Evolutionary conservation across 53 echinoderm and acorn worm genomes (phyloP), one percentile per base, ranked within the genome.

Genomic region (Temnopleurus reevesii): DNA sequence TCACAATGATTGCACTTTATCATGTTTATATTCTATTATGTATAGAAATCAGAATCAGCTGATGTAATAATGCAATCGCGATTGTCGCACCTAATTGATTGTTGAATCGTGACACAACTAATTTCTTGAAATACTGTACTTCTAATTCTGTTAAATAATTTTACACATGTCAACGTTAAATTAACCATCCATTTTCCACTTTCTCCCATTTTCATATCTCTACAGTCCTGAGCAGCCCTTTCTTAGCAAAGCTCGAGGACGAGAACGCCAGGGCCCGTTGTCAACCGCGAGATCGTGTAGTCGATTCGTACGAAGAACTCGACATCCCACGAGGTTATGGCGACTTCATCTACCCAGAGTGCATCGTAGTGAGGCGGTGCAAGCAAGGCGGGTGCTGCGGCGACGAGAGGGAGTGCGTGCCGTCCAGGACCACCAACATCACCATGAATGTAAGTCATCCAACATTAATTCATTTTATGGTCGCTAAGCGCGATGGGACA

Each of bases 381-480:
- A 91, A 93, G 71, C 90, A 95, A 53, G 95, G 95, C 34, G 97
- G 97, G 5, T 97, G 97, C 85, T 97, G 97, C 46, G 89, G 91
- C 55, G 97, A 95, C 59, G 90, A 92, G 59, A 77, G 94, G 82
- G 97, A 97, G 64, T 97, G 97, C 89, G 82, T 53, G 29, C 65
- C 95, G 6, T 86, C 77, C 13, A 61, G 83, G 28, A 89, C 83
- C 26, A 90, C 79, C 34, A 87, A 92, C 77, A 89, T 95, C 31
- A 90, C 93, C 0, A 89, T 93, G 89, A 71, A 86, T 76, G 96
- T 96, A 81, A 94, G 92, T 82, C 57, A 15, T 41, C 34, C 17
- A 63, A 4, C 63, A 0, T n/a, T n/a, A n/a, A n/a, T n/a, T n/a
- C n/a, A n/a, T n/a, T n/a, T n/a, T n/a, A n/a, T n/a, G n/a, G n/a